Conservation (phyloP, 2,113 vertebrate species). For the Oryzias woworae region DNA sequence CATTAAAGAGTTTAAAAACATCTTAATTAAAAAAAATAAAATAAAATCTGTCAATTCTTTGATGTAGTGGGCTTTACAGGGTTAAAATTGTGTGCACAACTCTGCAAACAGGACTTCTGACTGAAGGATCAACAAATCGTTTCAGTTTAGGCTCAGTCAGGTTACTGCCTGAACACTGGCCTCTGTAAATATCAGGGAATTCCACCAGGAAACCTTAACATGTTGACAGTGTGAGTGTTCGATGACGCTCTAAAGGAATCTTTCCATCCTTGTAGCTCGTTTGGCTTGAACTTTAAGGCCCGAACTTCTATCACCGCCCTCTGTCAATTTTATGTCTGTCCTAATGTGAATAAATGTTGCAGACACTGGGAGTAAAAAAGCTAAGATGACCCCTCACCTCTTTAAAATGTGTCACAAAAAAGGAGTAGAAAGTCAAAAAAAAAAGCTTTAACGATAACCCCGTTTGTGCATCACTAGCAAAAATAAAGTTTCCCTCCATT, state of each 20-base stretch:
- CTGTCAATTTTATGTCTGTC: constrained; percentile 71
- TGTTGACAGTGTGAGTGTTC: constrained; percentile 73
- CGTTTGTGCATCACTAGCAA: constrained; percentile 49
- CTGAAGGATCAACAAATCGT: too few species aligned
- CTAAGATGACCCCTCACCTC: constrained; percentile 53
- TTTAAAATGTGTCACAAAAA: constrained; percentile 52
- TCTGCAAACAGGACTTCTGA: too few species aligned
- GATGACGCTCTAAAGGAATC: constrained; percentile 49
- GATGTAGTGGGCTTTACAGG: too few species aligned
- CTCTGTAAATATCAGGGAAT: constrained; percentile 74
- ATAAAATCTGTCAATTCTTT: too few species aligned
- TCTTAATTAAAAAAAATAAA: too few species aligned
- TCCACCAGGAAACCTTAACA: constrained; percentile 61
- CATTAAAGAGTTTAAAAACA: too few species aligned
- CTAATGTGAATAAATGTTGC: constrained; percentile 47
- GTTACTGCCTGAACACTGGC: constrained; percentile 30
- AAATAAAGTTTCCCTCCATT: constrained; percentile 65
- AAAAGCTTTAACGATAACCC: constrained; percentile 45
- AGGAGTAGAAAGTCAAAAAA: constrained; percentile 27
- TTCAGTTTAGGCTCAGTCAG: too few species aligned
- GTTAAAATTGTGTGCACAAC: too few species aligned
- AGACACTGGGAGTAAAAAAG: constrained; percentile 28
- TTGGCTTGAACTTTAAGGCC: constrained; percentile 71
- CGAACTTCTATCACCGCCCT: constrained; percentile 63
- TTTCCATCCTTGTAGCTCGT: constrained; percentile 62